Conservation (phyloP, 2,113 vertebrate species). For the Castor canadensis region DNA sequence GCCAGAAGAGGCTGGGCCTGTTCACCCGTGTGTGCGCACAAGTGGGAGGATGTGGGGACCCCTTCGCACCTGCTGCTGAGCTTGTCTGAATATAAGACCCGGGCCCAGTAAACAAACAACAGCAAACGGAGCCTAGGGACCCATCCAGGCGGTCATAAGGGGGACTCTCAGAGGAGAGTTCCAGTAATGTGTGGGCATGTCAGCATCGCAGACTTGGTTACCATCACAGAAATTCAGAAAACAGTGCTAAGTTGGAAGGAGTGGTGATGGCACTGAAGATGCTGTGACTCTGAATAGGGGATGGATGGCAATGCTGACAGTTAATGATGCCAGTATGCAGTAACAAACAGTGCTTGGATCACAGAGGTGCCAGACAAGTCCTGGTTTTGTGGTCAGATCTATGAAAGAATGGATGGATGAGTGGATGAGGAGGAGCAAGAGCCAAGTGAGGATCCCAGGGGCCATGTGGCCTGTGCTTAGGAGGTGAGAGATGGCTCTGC, state of each 20-base stretch:
- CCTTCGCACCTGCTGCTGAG: neutral
- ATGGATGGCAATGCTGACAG: rapidly evolving
- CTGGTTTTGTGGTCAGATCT: neutral
- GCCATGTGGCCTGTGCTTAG: neutral
- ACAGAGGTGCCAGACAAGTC: neutral
- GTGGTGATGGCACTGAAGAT: neutral
- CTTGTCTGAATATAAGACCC: neutral
- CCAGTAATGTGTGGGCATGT: rapidly evolving
- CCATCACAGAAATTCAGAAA: neutral
- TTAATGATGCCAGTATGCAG: neutral
- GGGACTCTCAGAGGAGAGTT: neutral
- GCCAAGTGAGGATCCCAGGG: neutral
- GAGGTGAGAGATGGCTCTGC: neutral
- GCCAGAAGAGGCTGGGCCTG: neutral
- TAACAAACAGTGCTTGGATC: neutral
- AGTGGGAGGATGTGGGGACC: neutral
- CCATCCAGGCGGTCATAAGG: neutral
- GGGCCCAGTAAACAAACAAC: neutral
- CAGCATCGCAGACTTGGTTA: neutral
- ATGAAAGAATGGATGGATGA: neutral
- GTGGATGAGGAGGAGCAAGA: neutral
- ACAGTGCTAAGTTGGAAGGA: neutral
- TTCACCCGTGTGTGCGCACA: no score
- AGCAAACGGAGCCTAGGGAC: neutral
- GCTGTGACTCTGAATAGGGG: rapidly evolving